Evolutionary conservation across 2,797 vertebrate genomes (phyloP).

Genomic region (Molossus alvarezi): DNA sequence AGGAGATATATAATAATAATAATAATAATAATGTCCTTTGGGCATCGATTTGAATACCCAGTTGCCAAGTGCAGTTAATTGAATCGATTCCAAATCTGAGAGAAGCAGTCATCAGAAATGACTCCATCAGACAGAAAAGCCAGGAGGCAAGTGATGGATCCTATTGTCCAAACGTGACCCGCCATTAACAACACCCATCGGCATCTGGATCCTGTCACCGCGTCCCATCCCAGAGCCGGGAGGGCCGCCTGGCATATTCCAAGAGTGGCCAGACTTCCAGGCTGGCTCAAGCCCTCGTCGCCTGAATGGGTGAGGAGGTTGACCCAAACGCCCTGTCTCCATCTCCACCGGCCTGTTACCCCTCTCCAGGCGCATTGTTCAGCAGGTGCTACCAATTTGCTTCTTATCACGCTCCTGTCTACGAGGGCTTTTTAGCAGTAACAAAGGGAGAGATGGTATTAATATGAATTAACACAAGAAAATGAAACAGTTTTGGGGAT

Average conservation of each 20-base stretch:
- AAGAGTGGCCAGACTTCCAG: constrained; percentile 90
- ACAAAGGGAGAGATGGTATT: constrained; percentile 92
- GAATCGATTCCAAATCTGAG: constrained; percentile 94
- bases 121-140: constrained; percentile 93
- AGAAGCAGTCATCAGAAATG: constrained; percentile 93
- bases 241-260: constrained; percentile 93
- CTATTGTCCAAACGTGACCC: constrained; percentile 97
- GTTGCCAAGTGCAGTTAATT: constrained; percentile 93
- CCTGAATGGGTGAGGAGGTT: constrained; percentile 91
- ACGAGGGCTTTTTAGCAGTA: constrained; percentile 88
- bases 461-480: constrained; percentile 93
- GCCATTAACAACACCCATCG: constrained; percentile 97
- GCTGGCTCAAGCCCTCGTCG: constrained; percentile 90
- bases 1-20: neutral
- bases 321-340: constrained; percentile 87
- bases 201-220: constrained; percentile 95
- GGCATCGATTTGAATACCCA: constrained; percentile 88
- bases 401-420: constrained; percentile 91
- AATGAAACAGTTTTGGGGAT: constrained; percentile 90
- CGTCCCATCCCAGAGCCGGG: constrained; percentile 92
- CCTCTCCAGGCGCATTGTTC: constrained; percentile 92
- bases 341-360: constrained; percentile 90
- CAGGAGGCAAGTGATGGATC: constrained; percentile 95
- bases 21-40: constrained; percentile 59
- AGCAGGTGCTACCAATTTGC: constrained; percentile 95